Base-by-base conservation (phyloP, 2,888 invertebrate species). In the Vannuccia rotundouncinata region DNA sequence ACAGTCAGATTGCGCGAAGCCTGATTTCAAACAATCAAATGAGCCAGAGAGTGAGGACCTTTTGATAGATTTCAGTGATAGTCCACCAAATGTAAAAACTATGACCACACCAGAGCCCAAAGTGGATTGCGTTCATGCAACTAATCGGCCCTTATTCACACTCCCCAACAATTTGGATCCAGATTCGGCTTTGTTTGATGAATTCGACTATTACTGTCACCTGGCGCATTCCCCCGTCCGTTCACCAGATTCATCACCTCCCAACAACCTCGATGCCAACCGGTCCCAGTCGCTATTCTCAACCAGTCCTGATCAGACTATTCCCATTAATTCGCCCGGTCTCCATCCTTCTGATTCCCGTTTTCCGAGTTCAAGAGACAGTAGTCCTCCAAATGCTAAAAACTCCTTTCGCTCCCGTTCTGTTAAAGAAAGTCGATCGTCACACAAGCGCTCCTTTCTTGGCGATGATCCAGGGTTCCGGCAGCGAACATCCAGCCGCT, bases 161-260 rank as follows among this genome's bases (percentile, higher is more conserved):
- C 45, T 45, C 10, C 45, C 45, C 45, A 45, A 45, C 45, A 22
- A 17, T 22, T 27, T 66, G 5, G 66, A 66, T 27, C 5, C 66
- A 17, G 22, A 5, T 2, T 13, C 66, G 5, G 66, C 66, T 5
- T 2, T 22, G 17, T 66, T 66, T 17, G 66, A 66, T 27, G 77
- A 77, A 10, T 77, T 77, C 31, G 77, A 77, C 77, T 77, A 45
- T 25, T 77, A 45, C 77, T 77, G 77, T 31, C 77, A 27, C 1
- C 77, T 77, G 31, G 77, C 77, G 0, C 5, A 77, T 31, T 45
- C 66, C 17, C 66, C 66, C 22, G 25, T 66, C 25, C 66, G 66
- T n/a, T 66, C 66, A 2, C 66, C 66, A 5, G 10, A 5, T 22
- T 5, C 66, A 17, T 27, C 66, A 2, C 66, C 66, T n/a, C 5